Percentiles rank a stretch among this genome's conserved stretches.
Conservation (phyloP, 2,888 invertebrate genomes). For the Girardia tigrina region DNA sequence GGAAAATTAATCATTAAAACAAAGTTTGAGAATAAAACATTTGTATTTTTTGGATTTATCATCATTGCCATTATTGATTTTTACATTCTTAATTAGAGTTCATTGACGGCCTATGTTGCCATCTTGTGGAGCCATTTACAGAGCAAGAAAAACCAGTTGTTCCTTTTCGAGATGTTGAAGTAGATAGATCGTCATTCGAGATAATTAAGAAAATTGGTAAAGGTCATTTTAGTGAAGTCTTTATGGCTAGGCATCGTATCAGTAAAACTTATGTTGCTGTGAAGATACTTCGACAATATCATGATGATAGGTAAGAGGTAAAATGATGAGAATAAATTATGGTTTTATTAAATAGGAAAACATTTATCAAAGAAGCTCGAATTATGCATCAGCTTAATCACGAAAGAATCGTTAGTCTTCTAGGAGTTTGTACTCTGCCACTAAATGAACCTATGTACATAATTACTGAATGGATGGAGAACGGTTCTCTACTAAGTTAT, state of each 20-base stretch:
- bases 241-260: not conserved
- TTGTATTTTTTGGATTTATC: not conserved
- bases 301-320: not conserved
- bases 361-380: not conserved
- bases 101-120: constrained; percentile 84
- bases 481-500: not conserved
- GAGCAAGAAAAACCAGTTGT: constrained; percentile 78
- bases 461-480: not conserved
- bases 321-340: not conserved
- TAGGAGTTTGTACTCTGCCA: not conserved
- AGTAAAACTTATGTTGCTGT: not conserved
- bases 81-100: constrained; percentile 58
- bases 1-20: too few species aligned
- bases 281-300: not conserved
- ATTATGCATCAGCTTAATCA: not conserved
- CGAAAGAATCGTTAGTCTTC: not conserved
- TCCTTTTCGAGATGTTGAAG: constrained; percentile 96
- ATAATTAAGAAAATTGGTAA: constrained; percentile 71
- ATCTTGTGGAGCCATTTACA: constrained; percentile 77
- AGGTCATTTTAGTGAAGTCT: constrained; percentile 11
- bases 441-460: not conserved
- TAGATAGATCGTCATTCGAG: constrained; percentile 73
- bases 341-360: not conserved
- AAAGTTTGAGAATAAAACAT: too few species aligned
- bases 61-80: not conserved